Conservation (phyloP, 2,113 vertebrate genomes). For the Cryptomyrus ogoouensis region DNA sequence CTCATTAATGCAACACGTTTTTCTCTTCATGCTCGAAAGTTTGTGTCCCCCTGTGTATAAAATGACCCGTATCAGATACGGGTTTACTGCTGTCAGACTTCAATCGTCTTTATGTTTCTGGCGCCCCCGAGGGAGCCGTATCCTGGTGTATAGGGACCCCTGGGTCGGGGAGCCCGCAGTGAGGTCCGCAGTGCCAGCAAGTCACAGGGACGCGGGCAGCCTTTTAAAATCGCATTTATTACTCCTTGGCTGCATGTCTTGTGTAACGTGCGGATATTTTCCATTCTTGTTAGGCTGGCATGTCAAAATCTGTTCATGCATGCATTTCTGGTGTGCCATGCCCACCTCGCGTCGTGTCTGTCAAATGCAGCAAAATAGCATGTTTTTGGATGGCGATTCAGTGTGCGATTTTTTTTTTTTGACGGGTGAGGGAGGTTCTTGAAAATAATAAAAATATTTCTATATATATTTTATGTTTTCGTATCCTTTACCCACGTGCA, state of each 20-base stretch:
- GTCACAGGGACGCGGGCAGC: neutral
- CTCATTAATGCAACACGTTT: neutral
- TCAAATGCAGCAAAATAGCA: neutral
- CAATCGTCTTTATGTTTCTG: neutral
- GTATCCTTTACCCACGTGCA: neutral
- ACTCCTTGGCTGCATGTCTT: neutral
- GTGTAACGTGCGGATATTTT: neutral
- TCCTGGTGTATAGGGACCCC: neutral
- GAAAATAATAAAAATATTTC: neutral
- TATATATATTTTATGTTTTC: neutral
- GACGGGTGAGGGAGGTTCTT: neutral
- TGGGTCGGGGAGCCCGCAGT: neutral
- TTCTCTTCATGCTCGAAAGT: neutral
- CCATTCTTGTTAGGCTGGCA: neutral
- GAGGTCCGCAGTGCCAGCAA: neutral
- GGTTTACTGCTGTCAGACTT: neutral
- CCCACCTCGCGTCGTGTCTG: neutral
- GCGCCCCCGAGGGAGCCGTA: neutral
- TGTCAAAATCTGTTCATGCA: neutral
- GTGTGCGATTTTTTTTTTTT: neutral
- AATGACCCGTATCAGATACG: neutral
- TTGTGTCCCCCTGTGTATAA: neutral
- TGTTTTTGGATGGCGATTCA: neutral
- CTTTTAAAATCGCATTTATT: neutral
- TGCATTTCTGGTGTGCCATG: neutral